Conservation (phyloP, 2,113 vertebrate genomes). For the crab-eating macaque (Macaca fascicularis) region T2T-MFA8v1.1 NC_088386.1:86125501-86126000, state of each 20-base stretch:
- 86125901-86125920: background rate
- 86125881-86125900: background rate
- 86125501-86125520: background rate
- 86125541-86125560: background rate
- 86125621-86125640: background rate
- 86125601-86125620: background rate
- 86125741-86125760: background rate
- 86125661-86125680: background rate
- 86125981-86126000: background rate
- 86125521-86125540: background rate
- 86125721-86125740: background rate
- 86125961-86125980: background rate
- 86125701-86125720: background rate
- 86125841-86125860: background rate
- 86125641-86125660: background rate
- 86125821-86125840: background rate
- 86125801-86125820: background rate
- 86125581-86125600: background rate
- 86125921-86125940: background rate
- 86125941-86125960: background rate
- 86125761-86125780: background rate
- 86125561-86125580: background rate
- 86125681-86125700: background rate
- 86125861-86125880: background rate
- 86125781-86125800: background rate